Evolutionary conservation across 2,797 vertebrate species (phyloP).

Genomic region (Xyrichtys novacula): DNA sequence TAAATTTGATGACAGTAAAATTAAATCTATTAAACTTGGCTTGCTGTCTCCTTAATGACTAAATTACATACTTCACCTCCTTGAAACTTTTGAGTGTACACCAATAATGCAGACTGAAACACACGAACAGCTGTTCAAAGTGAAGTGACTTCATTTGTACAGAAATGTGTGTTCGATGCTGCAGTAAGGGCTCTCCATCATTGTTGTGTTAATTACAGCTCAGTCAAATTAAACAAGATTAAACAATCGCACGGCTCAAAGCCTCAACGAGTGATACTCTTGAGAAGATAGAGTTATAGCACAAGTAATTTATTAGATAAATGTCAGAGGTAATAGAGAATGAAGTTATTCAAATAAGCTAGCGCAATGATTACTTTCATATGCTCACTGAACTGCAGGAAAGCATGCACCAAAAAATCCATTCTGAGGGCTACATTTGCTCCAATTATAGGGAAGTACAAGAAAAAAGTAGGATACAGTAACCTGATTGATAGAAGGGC

Average conservation of each 20-base stretch:
- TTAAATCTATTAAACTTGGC: background rate
- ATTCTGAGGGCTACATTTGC: background rate
- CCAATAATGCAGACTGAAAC: background rate
- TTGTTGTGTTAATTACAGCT: conserved; percentile 50
- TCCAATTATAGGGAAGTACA: conserved; percentile 1
- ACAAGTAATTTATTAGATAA: conserved; percentile 50
- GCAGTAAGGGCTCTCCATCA: conserved; percentile 18
- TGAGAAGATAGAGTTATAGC: conserved; percentile 42
- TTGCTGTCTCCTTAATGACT: background rate
- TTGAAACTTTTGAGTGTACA: conserved; percentile 1
- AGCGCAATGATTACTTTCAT: conserved; percentile 28
- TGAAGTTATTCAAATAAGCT: conserved; percentile 36
- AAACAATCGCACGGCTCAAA: conserved; percentile 49
- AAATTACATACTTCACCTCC: background rate
- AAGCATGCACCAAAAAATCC: conserved; percentile 2
- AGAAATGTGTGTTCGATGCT: conserved; percentile 6
- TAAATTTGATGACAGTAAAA: background rate
- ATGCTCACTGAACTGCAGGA: conserved; percentile 26
- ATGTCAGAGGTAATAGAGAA: conserved; percentile 54
- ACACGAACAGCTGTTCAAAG: background rate
- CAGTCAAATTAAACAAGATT: conserved; percentile 43
- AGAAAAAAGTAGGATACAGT: background rate
- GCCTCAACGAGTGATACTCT: conserved; percentile 39
- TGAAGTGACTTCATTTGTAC: background rate
- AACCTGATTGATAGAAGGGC: background rate